Base-by-base conservation (phyloP, 2,113 vertebrate genomes). In the Echinops telfairi region DNA sequence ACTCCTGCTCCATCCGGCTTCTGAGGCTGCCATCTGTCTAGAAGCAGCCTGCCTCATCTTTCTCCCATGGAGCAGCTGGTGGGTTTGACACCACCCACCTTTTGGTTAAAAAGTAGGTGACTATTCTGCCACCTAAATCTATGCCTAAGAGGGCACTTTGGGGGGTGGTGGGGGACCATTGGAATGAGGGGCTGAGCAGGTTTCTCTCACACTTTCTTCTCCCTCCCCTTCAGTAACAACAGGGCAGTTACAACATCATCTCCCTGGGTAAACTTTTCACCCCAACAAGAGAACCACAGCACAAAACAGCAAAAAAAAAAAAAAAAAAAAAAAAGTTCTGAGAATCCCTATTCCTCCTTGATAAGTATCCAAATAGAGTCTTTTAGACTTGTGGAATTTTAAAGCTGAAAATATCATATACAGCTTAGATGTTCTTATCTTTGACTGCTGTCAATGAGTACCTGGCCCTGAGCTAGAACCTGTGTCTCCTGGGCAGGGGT, bases 341-440 rank as follows among this genome's bases (percentile, higher is more conserved):
- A 86, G 73, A 81, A 73, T 53, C 47, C 22, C 16, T 40, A 19
- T 12, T 85, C 58, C 58, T 62, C 15, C 19, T 8, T 85, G 53
- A 14, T 66, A 80, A 6, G 16, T 22, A 43, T 31, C 66, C 66
- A 64, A 2, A 3, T 2, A 6, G 60, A 84, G 2, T 36, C 22
- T 85, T 78, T 85, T 86, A 57, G 64, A 87, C 57, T 90, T 14
- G 3, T 57, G 36, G 25, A 60, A 14, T 91, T 86, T 96, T 57
- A 91, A 89, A 88, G 73, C 33, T 75, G 31, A 81, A 79, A 79
- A 86, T 6, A 82, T 11, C 31, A 89, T 86, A 1, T 2, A 33
- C 6, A 7, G 71, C 29, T 68, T 76, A 36, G 62, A 86, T 70
- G 27, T 40, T 40, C 79, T 95, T 66, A 66, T 40, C 7, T 89